Percentiles rank a stretch among this genome's conserved stretches.
Evolutionary conservation across 2,888 invertebrate species (phyloP).

Genomic region (Bellardia bayeri): DNA sequence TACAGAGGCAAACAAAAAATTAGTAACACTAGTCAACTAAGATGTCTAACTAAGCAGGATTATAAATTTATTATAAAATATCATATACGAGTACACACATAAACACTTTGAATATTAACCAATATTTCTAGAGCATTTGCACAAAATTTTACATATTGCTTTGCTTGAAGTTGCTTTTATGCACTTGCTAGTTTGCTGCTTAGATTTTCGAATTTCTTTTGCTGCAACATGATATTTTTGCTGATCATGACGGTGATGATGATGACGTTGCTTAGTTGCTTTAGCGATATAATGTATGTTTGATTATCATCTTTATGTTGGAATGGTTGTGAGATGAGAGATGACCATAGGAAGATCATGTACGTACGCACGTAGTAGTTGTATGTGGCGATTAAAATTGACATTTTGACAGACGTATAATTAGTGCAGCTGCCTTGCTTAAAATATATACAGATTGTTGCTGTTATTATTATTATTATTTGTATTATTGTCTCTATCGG

Average conservation of each 20-base stretch:
- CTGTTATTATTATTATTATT: background rate
- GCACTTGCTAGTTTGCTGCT: conserved; percentile 62
- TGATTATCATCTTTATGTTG: conserved; percentile 57
- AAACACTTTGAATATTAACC: background rate
- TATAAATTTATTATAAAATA: conserved; percentile 58
- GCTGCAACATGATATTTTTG: conserved; percentile 52
- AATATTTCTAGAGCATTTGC: conserved; percentile 21
- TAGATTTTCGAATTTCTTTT: conserved; percentile 15
- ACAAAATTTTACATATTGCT: background rate
- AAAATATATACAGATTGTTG: conserved; percentile 43
- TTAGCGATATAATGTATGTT: conserved; percentile 43
- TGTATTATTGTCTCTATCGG: conserved; percentile 40
- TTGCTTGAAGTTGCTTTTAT: conserved; percentile 11
- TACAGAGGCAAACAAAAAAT: conserved; percentile 56
- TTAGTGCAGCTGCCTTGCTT: conserved; percentile 76
- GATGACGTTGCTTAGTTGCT: conserved; percentile 50
- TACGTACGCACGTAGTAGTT: conserved; percentile 44
- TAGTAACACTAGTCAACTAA: conserved; percentile 70
- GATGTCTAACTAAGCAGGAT: conserved; percentile 71
- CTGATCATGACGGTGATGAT: conserved; percentile 35
- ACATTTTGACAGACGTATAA: conserved; percentile 78
- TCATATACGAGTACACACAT: background rate
- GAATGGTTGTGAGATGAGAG: background rate
- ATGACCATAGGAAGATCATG: conserved; percentile 50
- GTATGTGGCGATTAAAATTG: conserved; percentile 76